Percentiles rank a stretch among this genome's conserved stretches.
Conservation (phyloP, 2,888 invertebrate species). For the Acronicta psi region DNA sequence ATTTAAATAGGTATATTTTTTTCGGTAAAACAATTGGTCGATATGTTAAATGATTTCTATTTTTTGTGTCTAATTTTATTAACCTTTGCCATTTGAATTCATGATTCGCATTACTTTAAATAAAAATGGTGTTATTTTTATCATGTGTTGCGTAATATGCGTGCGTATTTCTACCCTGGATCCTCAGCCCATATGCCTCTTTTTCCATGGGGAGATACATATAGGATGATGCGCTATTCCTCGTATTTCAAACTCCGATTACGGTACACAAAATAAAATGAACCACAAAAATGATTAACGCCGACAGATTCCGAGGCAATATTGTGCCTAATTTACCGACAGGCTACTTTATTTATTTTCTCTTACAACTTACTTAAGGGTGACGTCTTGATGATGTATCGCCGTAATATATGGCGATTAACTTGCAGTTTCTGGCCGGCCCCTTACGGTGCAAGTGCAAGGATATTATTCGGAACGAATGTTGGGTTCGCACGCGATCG, state of each 20-base stretch:
- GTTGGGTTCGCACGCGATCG: conserved; percentile 79
- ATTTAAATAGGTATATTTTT: conserved; percentile 8
- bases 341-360: conserved; percentile 65
- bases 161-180: no score
- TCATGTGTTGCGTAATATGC: no score
- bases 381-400: conserved; percentile 73
- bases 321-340: conserved; percentile 59
- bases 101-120: not conserved
- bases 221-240: no score
- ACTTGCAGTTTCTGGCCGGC: conserved; percentile 79
- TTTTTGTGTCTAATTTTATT: not conserved
- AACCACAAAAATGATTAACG: conserved; percentile 64
- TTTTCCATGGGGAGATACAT: no score
- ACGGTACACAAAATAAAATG: conserved; percentile 4
- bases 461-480: conserved; percentile 66
- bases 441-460: conserved; percentile 75
- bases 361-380: conserved; percentile 65
- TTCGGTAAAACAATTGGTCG: not conserved
- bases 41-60: conserved; percentile 1
- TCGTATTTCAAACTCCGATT: not conserved
- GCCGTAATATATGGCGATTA: conserved; percentile 78
- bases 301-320: conserved; percentile 51
- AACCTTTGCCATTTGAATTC: not conserved
- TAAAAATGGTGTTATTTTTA: no score
- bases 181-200: no score